Base-by-base conservation (phyloP, 1,140 invertebrate genomes). In the Ridgeia piscesae region DNA sequence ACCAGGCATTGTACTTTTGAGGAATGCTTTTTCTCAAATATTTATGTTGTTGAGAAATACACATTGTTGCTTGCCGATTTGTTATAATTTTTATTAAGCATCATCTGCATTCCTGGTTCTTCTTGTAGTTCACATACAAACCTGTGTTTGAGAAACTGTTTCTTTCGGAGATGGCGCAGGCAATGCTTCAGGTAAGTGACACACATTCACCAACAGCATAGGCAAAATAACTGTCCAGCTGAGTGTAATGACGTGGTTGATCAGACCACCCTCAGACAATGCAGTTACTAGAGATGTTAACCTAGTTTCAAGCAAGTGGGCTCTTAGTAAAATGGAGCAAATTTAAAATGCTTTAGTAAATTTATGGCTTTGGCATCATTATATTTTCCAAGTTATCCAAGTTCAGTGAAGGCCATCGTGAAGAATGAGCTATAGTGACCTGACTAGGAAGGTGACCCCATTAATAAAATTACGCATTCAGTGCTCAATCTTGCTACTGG, bases 101-200 rank as follows among this genome's bases (percentile, higher is more conserved):
- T 34, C 48, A n/a, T 89, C 17, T 50, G 17, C 21, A 27, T 90
- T 90, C 2, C 48, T 91, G 34, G 27, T 42, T 42, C 35, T 14
- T 14, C 0, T 94, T 94, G 48, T 94, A 95, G 95, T 94, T 94
- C 6, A 77, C 93, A 8, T 95, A 94, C 92, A 93, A 92, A 58
- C 94, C 94, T 27, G 94, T 94, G 88, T 95, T 95, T 94, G 93
- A 95, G 77, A 93, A 93, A 91, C 94, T 95, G 77, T 95, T 95
- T 91, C 95, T 94, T 91, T 95, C 94, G 48, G 92, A 94, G 91
- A 94, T 94, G 93, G 95, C 95, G 34, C 93, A 95, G 94, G 95
- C 95, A 88, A 94, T 95, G 21, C 94, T 95, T 34, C 94, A 93
- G 93, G 95, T 95, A 94, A 91, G 93, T 93, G 14, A 27, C 14